Conservation (phyloP, 2,113 vertebrate species). For the Clarias magur region DNA sequence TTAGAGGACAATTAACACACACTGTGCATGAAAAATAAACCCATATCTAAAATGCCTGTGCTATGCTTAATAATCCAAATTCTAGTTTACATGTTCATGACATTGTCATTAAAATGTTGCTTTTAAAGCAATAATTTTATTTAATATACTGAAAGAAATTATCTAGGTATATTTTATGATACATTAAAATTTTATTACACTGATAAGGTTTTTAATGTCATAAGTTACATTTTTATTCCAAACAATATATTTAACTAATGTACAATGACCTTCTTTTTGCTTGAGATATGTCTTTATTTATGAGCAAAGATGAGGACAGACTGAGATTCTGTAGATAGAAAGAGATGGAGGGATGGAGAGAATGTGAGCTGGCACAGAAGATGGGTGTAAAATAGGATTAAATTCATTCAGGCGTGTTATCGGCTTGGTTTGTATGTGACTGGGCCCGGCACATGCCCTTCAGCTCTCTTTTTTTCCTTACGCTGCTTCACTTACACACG, state of each 20-base stretch:
- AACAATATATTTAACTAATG: neutral
- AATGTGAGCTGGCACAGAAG: slow-evolving; percentile 53
- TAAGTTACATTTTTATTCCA: neutral
- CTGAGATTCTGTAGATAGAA: slow-evolving; percentile 45
- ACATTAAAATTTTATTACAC: no score
- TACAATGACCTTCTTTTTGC: neutral
- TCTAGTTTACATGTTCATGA: neutral
- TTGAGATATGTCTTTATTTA: slow-evolving; percentile 23
- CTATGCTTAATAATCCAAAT: neutral
- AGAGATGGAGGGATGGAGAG: slow-evolving; percentile 51
- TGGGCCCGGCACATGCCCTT: slow-evolving; percentile 6
- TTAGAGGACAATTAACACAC: neutral
- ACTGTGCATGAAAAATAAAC: neutral
- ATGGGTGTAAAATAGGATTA: slow-evolving; percentile 55
- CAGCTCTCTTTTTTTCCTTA: slow-evolving; percentile 25
- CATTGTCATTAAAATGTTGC: neutral
- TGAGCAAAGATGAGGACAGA: slow-evolving; percentile 34
- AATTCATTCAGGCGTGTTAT: slow-evolving; percentile 25
- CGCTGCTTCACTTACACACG: neutral
- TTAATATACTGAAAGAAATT: neutral
- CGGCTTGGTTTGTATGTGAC: slow-evolving; percentile 31
- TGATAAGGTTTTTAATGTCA: neutral
- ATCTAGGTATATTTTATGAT: no score
- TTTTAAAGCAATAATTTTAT: neutral
- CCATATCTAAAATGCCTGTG: no score